Evolutionary conservation across 1,140 invertebrate species (phyloP), one percentile per base, ranked within the genome.

Genomic region (Magallana ariakensis): DNA sequence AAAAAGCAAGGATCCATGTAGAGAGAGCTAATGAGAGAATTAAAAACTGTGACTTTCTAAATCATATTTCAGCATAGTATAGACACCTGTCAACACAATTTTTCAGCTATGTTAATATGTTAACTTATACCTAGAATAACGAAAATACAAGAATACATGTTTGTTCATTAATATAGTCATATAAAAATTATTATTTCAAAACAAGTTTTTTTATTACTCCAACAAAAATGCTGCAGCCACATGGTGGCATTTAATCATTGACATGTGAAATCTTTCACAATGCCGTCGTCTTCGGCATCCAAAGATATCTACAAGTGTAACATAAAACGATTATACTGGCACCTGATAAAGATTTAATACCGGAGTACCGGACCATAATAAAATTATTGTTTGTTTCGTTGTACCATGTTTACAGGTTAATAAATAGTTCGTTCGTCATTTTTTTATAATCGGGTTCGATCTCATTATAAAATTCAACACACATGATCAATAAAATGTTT

Each of bases 41-140:
- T 22, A 84, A 85, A 54, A 87, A 85, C n/a, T 62, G 80, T 87
- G 53, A 33, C 56, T 60, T 87, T 66, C 80, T 80, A 57, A 80
- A 84, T 16, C 87, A 75, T 62, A 84, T 84, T 13, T 57, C 83
- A 33, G 6, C 83, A 58, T 57, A 84, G n/a, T 58, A 84, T 15
- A 88, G 87, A 26, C 87, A 85, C 70, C 53, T 88, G 60, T 85
- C 83, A 60, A 88, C 83, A 81, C 81, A 88, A 11, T 80, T 33
- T 88, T 88, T 82, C 87, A 88, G 57, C 19, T 84, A 1, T 87
- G 86, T 56, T 87, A 82, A 16, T 87, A 66, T 75, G 62, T 84
- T 8, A 8, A 26, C 60, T 85, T 80, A 54, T 85, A 85, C 16
- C 83, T 87, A 33, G 58, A 70, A 87, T 1, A 55, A 10, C 16